These are phyloP conservation scores for Sebastes schlegelii DNA, from an alignment of 2,113 vertebrate species.

Conservation along the genomic window DNA sequence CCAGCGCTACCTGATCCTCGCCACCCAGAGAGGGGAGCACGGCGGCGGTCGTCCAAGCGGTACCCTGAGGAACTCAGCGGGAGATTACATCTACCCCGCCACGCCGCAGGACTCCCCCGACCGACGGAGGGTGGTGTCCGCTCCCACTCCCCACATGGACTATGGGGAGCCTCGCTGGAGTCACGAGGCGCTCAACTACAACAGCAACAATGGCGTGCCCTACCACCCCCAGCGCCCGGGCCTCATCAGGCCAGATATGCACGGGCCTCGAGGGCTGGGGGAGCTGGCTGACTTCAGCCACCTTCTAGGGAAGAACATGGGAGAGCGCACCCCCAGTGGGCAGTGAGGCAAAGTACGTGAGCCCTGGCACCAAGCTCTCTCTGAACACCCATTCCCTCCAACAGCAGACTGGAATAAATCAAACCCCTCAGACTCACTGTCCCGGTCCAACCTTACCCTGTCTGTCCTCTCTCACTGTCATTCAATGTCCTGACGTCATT, in stretches of 20 bases:
- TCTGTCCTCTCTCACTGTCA: conserved; percentile 78
- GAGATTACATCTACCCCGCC: conserved; percentile 87
- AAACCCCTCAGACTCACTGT: conserved; percentile 64
- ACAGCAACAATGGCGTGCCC: conserved; percentile 84
- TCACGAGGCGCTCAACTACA: conserved; percentile 89
- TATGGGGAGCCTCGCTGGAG: conserved; percentile 87
- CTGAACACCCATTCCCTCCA: conserved; percentile 64
- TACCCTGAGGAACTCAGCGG: conserved; percentile 83
- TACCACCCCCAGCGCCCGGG: conserved; percentile 81
- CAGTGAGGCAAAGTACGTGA: conserved; percentile 76
- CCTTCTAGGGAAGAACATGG: conserved; percentile 86
- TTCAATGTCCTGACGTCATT: conserved; percentile 76
- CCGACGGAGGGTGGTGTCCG: conserved; percentile 91
- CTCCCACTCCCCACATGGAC: conserved; percentile 88
- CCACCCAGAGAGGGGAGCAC: conserved; percentile 77
- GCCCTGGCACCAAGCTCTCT: conserved; percentile 50
- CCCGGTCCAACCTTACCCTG: conserved; percentile 61
- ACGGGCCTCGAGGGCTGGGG: conserved; percentile 77
- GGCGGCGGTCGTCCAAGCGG: conserved; percentile 72
- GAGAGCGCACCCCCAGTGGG: conserved; percentile 89
- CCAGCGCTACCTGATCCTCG: conserved; percentile 84
- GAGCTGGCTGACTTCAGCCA: conserved; percentile 90
- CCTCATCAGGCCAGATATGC: conserved; percentile 78
- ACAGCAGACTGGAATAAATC: conserved; percentile 71
- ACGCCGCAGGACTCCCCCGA: conserved; percentile 91